These are phyloP conservation scores for Pseudochirops cupreus DNA, from an alignment of 2,797 vertebrate species.

Conservation along the genomic window DNA sequence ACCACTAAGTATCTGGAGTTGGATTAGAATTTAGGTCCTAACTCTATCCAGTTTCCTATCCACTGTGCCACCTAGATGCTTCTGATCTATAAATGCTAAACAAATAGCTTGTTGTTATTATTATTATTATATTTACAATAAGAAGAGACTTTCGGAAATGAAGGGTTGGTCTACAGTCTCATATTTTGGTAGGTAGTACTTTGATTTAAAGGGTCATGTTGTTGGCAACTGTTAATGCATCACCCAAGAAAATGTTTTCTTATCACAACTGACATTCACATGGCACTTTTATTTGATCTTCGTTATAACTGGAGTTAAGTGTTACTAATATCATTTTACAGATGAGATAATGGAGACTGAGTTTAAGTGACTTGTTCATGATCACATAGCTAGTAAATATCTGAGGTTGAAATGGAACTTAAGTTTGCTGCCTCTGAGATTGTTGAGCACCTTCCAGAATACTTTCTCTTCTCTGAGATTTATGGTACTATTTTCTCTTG, in stretches of 20 bases:
- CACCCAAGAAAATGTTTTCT: neutral
- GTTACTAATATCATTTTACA: neutral
- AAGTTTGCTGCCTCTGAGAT: too few relatives aligned
- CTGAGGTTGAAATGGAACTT: neutral
- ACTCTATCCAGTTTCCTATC: neutral
- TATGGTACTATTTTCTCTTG: too few relatives aligned
- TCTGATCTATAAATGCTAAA: neutral
- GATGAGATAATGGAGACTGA: neutral
- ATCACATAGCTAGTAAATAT: neutral
- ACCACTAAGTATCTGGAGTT: neutral
- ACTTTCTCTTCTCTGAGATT: too few relatives aligned
- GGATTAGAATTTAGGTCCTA: neutral
- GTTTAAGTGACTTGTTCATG: neutral
- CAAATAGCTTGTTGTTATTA: neutral
- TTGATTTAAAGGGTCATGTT: neutral
- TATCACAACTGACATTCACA: neutral
- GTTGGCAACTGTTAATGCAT: too few relatives aligned
- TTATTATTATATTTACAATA: neutral
- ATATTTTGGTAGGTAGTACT: neutral
- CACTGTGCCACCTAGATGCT: neutral
- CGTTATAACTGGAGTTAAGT: neutral
- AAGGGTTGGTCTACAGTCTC: neutral
- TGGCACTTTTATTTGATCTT: neutral
- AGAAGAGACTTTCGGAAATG: neutral
- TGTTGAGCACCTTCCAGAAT: neutral